Evolutionary conservation across 2,113 vertebrate species (phyloP), one percentile per base, ranked within the genome.

Genomic region (Ciconia stormi): DNA sequence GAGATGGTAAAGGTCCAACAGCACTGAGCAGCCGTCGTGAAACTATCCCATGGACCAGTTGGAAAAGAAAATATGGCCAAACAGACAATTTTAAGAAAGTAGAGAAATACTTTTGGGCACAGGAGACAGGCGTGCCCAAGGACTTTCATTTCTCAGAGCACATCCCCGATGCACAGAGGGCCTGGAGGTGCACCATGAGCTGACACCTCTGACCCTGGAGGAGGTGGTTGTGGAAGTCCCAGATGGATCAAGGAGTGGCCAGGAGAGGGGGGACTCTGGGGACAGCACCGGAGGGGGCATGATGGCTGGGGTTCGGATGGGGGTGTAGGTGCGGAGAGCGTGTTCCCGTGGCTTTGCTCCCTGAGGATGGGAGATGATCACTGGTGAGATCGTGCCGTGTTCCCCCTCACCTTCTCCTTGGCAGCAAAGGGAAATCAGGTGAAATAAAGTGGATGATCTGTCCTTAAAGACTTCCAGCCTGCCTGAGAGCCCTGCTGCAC

Each of bases 51-150:
- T 13, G 32, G 40, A 29, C 13, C 29, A 50, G 29, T 7, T 29
- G 50, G 53, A 22, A 73, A 56, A 44, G 40, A 72, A 67, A 66
- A 21, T 47, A 65, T 2, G 21, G 9, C 13, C 30, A 52, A 30
- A 61, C 20, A 18, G 17, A 32, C 26, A 22, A 7, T 42, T 81
- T 18, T 36, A 40, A 71, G 46, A 50, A 30, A 66, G 23, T 6
- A 26, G 46, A 80, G 38, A 53, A 53, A 52, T 29, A n/a, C 3
- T 79, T 73, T 2, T 15, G 47, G 23, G 72, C 53, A 32, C 6
- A 5, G 16, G 26, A 90, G 15, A 18, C 44, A 27, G 27, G 70
- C 0, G 1, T 53, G 16, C 11, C 17, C 0, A 0, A 71, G 63
- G 42, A n/a, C 8, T 82, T 69, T 29, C 42, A 26, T 49, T 72